Base-by-base conservation (phyloP, 92 coral and sea anemone species). In the Micromussa lordhowensis region DNA sequence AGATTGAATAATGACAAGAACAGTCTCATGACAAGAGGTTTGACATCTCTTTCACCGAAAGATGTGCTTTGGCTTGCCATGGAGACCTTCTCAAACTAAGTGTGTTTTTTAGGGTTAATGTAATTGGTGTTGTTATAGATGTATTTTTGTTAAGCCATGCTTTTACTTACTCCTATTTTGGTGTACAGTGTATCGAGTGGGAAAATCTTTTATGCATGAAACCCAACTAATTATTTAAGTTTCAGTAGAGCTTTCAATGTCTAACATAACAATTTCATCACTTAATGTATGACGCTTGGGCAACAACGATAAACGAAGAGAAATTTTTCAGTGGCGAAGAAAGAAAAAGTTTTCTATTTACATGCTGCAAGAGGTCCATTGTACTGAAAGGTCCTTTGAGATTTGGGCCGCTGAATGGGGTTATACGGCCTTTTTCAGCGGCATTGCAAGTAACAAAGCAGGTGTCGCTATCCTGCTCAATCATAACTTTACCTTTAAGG, bases 301-400 rank as follows among this genome's bases (percentile, higher is more conserved):
- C 28, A 40, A 81, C 38, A 63, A 38, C 10, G 75, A 36, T 2
- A 81, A 63, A 66, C n/a, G 85, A 63, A 22, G 75, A 40, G 85
- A 64, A 81, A 1, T 64, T 32, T 81, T 81, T 64, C 15, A 81
- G 30, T 81, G 85, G 85, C 59, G n/a, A n/a, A n/a, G n/a, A 64
- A 51, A 63, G 17, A 81, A 64, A 44, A 36, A 81, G 1, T 35
- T 63, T 64, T 63, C 75, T 22, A 63, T 63, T 36, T 81, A 64
- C 58, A 64, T 36, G 59, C 40, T 81, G 26, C 85, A 63, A 35
- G 75, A 81, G 31, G 85, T 35, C 4, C 4, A 35, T 35, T 35
- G 38, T 35, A 35, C 38, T 35, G 38, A 35, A 35, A 35, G 38
- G 38, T 35, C 38, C 38, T 35, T 35, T 35, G 38, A 35, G 38